A percentile compares a stretch with the other conserved stretches of the same genome.
Conservation (phyloP, 2,797 vertebrate species). For the Gymnocypris eckloni region DNA sequence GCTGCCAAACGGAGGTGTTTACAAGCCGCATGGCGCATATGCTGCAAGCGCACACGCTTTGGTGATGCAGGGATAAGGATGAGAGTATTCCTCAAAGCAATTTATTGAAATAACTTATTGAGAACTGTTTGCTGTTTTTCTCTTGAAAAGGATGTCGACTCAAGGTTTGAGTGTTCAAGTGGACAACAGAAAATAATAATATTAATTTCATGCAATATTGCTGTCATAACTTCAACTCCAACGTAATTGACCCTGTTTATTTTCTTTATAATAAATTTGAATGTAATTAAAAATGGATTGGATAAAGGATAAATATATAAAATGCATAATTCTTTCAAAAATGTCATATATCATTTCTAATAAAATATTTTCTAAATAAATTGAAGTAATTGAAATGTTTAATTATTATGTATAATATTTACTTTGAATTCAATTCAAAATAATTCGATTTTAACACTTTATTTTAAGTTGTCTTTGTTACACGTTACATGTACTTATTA, state of each 20-base stretch:
- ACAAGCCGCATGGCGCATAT: conserved; percentile 52
- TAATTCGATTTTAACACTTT: too few species aligned
- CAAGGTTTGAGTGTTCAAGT: conserved; percentile 65
- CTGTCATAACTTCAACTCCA: background rate
- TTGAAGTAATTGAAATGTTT: too few species aligned
- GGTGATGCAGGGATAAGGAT: background rate
- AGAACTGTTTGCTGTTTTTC: conserved; percentile 3
- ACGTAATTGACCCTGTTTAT: background rate
- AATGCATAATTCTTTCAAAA: background rate
- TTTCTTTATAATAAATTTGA: background rate
- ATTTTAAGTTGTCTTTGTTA: too few species aligned
- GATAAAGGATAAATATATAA: background rate
- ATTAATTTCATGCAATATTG: background rate
- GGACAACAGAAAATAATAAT: conserved; percentile 55
- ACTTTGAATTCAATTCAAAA: too few species aligned
- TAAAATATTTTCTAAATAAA: background rate
- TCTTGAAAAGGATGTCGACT: background rate
- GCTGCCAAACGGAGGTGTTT: conserved; percentile 60
- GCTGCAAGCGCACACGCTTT: conserved; percentile 32
- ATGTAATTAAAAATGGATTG: background rate
- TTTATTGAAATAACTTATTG: conserved; percentile 27
- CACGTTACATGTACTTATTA: too few species aligned
- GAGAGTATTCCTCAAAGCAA: background rate
- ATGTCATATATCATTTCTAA: background rate
- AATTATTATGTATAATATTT: too few species aligned